phyloP scores from a whole-genome alignment of 1,140 invertebrate species.

The Vanessa tameamea region DNA sequence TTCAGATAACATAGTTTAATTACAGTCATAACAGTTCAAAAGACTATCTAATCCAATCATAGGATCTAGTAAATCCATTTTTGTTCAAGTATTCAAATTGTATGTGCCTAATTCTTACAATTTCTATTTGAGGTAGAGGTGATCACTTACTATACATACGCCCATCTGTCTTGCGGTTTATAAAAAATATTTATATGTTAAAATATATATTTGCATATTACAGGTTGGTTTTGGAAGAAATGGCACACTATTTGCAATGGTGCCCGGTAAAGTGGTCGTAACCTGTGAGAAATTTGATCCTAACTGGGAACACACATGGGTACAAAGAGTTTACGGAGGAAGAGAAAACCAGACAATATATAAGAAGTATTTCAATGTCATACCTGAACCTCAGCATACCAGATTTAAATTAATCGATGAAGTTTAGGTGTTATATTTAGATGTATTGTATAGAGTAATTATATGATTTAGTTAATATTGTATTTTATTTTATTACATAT shows the following conservation, averaged over 20 bases:
- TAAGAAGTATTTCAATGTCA: conserved; percentile 91
- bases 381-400: conserved; percentile 87
- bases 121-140: no score
- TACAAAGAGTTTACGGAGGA: conserved; percentile 83
- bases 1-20: no score
- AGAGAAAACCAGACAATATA: conserved; percentile 85
- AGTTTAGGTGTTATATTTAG: conserved; percentile 42
- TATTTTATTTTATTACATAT: conserved; percentile 4
- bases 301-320: conserved; percentile 86
- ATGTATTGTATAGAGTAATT: conserved; percentile 10
- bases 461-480: conserved; percentile 21
- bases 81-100: no score
- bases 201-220: conserved; percentile 40
- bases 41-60: no score
- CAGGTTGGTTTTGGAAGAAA: conserved; percentile 90
- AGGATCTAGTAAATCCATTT: no score
- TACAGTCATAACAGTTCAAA: no score
- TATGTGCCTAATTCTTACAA: no score
- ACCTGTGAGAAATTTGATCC: conserved; percentile 89
- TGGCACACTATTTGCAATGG: conserved; percentile 88
- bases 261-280: conserved; percentile 86
- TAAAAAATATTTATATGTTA: not conserved
- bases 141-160: no score
- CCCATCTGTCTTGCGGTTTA: not conserved
- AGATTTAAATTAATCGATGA: conserved; percentile 88